Base-by-base conservation (phyloP, 1,140 invertebrate species). In the Lasioglossum baleicum region DNA sequence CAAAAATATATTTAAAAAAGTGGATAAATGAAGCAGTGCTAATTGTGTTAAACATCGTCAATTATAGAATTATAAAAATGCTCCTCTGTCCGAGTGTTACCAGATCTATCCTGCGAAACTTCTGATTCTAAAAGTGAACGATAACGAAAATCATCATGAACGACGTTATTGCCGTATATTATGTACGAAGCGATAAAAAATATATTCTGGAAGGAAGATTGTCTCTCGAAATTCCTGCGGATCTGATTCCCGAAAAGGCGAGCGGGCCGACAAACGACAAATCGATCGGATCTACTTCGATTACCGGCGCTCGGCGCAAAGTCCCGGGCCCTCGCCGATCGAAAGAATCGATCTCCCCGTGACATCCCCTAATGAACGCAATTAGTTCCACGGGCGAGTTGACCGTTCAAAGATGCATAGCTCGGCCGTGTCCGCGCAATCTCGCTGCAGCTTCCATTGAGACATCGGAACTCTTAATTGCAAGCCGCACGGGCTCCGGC, bases 401-500 rank as follows among this genome's bases (percentile, higher is more conserved):
- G 69, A 48, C 61, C 69, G 58, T 73, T 73, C 35, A 20, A 44
- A 73, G 70, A 79, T 66, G 70, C 76, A 73, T 58, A 73, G 70
- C 76, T 63, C 51, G 22, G 5, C 22, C 56, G 20, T 58, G 56
- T n/a, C 17, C 56, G 48, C 40, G 76, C 51, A 65, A 65, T 73
- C 70, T 51, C 70, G 40, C 8, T 35, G 35, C 22, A 58, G 61
- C 61, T 65, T 31, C 68, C 85, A 86, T 86, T 86, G 84, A 86
- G 85, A 86, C 84, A 83, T 86, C 81, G 84, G 63, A 60, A 77
- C 56, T 81, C 76, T 86, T 87, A 87, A 87, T 84, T 83, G 80
- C 72, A 81, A 68, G 53, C 48, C 56, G 56, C 42, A 68, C 77
- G 63, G 31, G 15, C 51, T 26, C 8, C 20, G 20, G 26, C 42